phyloP scores from a whole-genome alignment of 1,140 invertebrate species.

The Drosophila kohkoa region DNA sequence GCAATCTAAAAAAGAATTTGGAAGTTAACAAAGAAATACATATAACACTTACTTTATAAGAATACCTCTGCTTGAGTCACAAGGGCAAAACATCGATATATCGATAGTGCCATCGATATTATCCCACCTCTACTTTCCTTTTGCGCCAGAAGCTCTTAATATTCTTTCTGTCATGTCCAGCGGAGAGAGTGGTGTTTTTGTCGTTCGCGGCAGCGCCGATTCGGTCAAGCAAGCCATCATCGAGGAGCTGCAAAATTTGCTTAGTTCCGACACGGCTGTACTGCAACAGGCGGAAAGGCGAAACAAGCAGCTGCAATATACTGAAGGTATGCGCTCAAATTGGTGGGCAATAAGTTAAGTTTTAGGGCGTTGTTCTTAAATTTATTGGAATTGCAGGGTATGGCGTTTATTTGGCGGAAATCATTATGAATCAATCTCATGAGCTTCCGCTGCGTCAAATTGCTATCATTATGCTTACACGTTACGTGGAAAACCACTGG shows the following conservation, averaged over 20 bases:
- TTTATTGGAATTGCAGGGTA: slow-evolving; percentile 86
- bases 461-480: slow-evolving; percentile 90
- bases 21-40: no score
- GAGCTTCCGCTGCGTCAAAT: slow-evolving; percentile 89
- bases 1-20: no score
- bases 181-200: slow-evolving; percentile 24
- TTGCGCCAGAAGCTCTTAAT: slow-evolving; percentile 3
- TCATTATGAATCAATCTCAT: slow-evolving; percentile 89
- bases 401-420: slow-evolving; percentile 90
- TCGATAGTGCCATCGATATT: no score
- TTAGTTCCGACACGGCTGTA: slow-evolving; percentile 71
- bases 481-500: slow-evolving; percentile 93
- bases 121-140: neutral
- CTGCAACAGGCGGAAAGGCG: slow-evolving; percentile 73
- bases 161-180: slow-evolving; percentile 28
- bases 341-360: slow-evolving; percentile 36
- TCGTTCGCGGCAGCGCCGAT: slow-evolving; percentile 62
- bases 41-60: no score
- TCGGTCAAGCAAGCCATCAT: slow-evolving; percentile 80
- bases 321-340: slow-evolving; percentile 74
- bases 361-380: slow-evolving; percentile 1
- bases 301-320: slow-evolving; percentile 81
- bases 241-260: slow-evolving; percentile 80
- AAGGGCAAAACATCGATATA: no score
- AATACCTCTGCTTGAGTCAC: no score